Percentiles rank a stretch among this genome's conserved stretches.
phyloP scores from a whole-genome alignment of 2,888 invertebrate species.

The Prenolepis imparis region DNA sequence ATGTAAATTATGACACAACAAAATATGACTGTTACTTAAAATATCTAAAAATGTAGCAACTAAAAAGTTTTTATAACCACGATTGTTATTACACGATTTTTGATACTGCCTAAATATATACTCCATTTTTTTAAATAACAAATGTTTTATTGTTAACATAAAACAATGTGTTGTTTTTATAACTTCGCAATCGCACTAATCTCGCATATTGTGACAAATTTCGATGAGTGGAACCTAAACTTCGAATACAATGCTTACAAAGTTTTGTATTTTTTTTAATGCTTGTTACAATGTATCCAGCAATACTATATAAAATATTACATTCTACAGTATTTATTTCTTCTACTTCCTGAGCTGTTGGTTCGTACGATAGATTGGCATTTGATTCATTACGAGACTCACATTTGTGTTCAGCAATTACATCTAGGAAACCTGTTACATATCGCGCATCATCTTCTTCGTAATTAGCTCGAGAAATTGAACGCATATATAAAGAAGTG shows the following conservation, averaged over 20 bases:
- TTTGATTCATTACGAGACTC: background rate
- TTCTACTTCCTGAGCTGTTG: background rate
- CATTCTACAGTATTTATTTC: slow-evolving; percentile 14
- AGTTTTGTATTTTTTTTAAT: slow-evolving; percentile 7
- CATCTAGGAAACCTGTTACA: slow-evolving; percentile 1
- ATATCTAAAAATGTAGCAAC: slow-evolving; percentile 9
- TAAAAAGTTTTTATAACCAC: background rate
- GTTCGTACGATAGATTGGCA: background rate
- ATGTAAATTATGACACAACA: slow-evolving; percentile 2
- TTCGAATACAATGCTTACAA: slow-evolving; percentile 25
- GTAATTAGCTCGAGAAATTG: slow-evolving; percentile 34
- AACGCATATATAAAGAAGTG: slow-evolving; percentile 31
- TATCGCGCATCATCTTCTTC: slow-evolving; percentile 12
- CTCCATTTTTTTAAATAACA: slow-evolving; percentile 10
- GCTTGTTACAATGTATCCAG: slow-evolving; percentile 30
- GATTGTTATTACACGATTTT: slow-evolving; percentile 12
- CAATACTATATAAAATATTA: slow-evolving; percentile 34
- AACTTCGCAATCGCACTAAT: slow-evolving; percentile 1
- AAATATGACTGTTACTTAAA: slow-evolving; percentile 30
- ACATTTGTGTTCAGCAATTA: background rate
- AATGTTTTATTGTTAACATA: slow-evolving; percentile 14
- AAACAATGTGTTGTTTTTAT: slow-evolving; percentile 16
- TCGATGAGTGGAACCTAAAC: background rate
- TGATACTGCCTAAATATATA: slow-evolving; percentile 5
- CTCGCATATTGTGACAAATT: slow-evolving; percentile 1